Evolutionary conservation across 2,888 invertebrate genomes (phyloP).

Genomic region (Heliconius charithonia): DNA sequence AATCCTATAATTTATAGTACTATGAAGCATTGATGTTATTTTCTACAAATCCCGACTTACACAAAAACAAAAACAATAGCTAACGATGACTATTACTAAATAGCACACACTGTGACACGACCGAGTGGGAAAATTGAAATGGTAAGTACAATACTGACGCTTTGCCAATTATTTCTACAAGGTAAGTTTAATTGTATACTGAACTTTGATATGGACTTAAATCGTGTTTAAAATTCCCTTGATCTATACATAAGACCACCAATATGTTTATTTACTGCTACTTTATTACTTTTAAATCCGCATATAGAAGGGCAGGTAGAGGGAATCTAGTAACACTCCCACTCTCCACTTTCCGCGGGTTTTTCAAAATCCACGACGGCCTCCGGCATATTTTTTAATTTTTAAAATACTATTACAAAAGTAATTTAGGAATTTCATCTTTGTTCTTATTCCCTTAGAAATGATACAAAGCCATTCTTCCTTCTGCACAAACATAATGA

Average conservation of each 20-base stretch:
- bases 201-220: slow-evolving; percentile 23
- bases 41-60: neutral
- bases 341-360: too few relatives aligned
- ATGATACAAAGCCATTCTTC: slow-evolving; percentile 3
- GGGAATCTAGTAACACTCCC: too few relatives aligned
- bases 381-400: neutral
- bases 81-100: neutral
- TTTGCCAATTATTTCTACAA: slow-evolving; percentile 33
- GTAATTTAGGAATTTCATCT: neutral
- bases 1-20: neutral
- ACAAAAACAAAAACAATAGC: neutral
- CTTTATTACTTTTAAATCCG: too few relatives aligned
- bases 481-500: slow-evolving; percentile 19
- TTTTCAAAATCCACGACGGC: neutral
- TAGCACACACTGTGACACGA: neutral
- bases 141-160: slow-evolving; percentile 22
- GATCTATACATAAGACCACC: neutral
- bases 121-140: slow-evolving; percentile 18
- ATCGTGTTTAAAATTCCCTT: neutral
- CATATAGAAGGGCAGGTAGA: too few relatives aligned
- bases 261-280: too few relatives aligned
- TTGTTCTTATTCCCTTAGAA: neutral
- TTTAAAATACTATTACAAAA: neutral
- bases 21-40: neutral
- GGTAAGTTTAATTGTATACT: slow-evolving; percentile 24